A percentile compares a stretch with the other conserved stretches of the same genome.
Evolutionary conservation across 2,888 invertebrate genomes (phyloP).

Genomic region (Apoderus coryli): DNA sequence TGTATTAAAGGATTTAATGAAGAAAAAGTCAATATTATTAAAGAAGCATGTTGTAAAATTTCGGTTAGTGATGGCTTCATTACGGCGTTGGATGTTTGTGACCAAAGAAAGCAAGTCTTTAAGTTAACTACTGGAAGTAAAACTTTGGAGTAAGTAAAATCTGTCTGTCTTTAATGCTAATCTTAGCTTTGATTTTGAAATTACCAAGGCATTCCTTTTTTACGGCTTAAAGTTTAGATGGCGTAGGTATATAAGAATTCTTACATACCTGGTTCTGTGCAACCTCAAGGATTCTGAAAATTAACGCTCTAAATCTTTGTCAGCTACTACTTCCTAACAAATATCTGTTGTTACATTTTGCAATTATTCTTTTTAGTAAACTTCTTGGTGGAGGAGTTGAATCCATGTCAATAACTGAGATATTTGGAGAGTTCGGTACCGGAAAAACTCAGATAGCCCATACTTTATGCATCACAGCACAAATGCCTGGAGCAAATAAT

Average conservation of each 20-base stretch:
- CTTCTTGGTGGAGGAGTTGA: constrained; percentile 66
- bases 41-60: constrained; percentile 59
- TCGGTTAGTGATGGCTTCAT: constrained; percentile 46
- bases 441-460: constrained; percentile 73
- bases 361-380: constrained; percentile 43
- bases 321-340: constrained; percentile 4
- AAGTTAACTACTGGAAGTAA: constrained; percentile 50
- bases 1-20: constrained; percentile 57
- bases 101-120: constrained; percentile 57
- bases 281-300: too few species aligned
- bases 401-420: constrained; percentile 74
- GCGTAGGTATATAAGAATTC: too few species aligned
- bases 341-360: constrained; percentile 2
- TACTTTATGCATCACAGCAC: constrained; percentile 64
- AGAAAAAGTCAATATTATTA: constrained; percentile 59
- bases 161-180: too few species aligned
- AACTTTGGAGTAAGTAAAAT: constrained; percentile 51
- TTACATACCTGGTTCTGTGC: too few species aligned
- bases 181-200: background rate
- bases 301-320: too few species aligned
- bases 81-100: constrained; percentile 60
- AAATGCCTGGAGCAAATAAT: constrained; percentile 51
- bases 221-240: background rate
- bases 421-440: constrained; percentile 69
- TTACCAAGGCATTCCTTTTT: background rate